A percentile compares a stretch with the other conserved stretches of the same genome.
phyloP scores from a whole-genome alignment of 2,113 vertebrate genomes.

The Pseudopipra pipra region DNA sequence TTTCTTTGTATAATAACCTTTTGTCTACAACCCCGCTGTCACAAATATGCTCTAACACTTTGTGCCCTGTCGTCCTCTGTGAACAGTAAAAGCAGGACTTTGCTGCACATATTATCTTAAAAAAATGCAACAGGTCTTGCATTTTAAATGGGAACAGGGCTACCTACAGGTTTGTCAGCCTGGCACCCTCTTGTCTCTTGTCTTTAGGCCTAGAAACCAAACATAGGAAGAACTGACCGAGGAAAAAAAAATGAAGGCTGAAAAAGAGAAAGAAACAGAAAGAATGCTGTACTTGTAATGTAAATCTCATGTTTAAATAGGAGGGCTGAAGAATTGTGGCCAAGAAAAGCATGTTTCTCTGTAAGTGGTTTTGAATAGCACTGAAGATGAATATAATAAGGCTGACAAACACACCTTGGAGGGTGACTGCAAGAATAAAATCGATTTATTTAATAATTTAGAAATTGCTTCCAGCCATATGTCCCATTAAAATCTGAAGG shows the following conservation, averaged over 20 bases:
- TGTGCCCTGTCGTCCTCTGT: background rate
- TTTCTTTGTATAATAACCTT: slow-evolving; percentile 24
- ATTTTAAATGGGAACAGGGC: slow-evolving; percentile 36
- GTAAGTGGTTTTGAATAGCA: slow-evolving; percentile 68
- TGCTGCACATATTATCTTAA: background rate
- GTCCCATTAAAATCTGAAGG: slow-evolving; percentile 80
- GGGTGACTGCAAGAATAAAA: slow-evolving; percentile 71
- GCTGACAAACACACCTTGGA: slow-evolving; percentile 78
- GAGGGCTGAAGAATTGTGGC: slow-evolving; percentile 37
- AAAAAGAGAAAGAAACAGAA: slow-evolving; percentile 19
- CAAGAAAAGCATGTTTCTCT: slow-evolving; percentile 57
- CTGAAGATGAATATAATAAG: slow-evolving; percentile 72
- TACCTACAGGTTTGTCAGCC: slow-evolving; percentile 5
- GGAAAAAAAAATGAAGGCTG: background rate
- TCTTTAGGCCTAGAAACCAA: background rate
- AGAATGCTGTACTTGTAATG: slow-evolving; percentile 12
- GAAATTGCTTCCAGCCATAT: slow-evolving; percentile 80
- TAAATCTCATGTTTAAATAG: slow-evolving; percentile 71
- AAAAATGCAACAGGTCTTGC: slow-evolving; percentile 34
- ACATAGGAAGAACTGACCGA: background rate
- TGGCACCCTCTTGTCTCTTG: background rate
- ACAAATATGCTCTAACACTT: background rate
- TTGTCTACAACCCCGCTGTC: background rate
- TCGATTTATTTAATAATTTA: slow-evolving; percentile 86
- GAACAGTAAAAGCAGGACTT: background rate